Base-by-base conservation (phyloP, 2,888 invertebrate genomes). In the Drosophila algonquin region DNA sequence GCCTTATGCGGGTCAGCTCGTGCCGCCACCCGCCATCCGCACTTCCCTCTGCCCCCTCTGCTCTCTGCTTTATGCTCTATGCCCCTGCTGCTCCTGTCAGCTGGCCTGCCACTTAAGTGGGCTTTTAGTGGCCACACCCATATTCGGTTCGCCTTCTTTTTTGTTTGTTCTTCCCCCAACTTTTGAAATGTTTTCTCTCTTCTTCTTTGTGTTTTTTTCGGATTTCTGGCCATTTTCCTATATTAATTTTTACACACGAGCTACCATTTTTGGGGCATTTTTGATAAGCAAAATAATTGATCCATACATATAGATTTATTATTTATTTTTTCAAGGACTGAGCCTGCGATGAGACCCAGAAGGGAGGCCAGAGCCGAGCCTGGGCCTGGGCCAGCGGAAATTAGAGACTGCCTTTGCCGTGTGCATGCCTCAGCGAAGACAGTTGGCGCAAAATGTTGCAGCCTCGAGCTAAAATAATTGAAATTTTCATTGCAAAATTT, bases 381-480 rank as follows among this genome's bases (percentile, higher is more conserved):
- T 48, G 40, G 10, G 40, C 53, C 47, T 35, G 47, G 50, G 45
- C 45, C 47, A 47, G 73, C 82, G 82, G 82, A 83, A 83, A 83
- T 88, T 83, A 83, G 75, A 82, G 86, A 75, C 81, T 65, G 65
- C 65, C 63, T 40, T 40, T 40, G 40, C 40, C 40, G 40, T 48
- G 62, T 58, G 48, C 72, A 51, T 56, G 53, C 56, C 67, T 16
- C 40, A 32, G 24, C 58, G 53, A 58, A 63, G 74, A 62, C 69
- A 67, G 72, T 70, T 58, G 47, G 51, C 40, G 40, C 40, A 55
- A 75, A 65, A 70, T 70, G 62, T 18, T 80, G 58, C 30, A 81
- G 89, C 84, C 87, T 45, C 65, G 64, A 85, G 84, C 87, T 46
- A 77, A 74, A 81, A 73, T 81, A 89, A 85, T 85, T 87, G 85